Percentiles rank a stretch among this genome's conserved stretches.
phyloP scores from a whole-genome alignment of 2,797 vertebrate genomes.

The Pseudochirops corinnae region DNA sequence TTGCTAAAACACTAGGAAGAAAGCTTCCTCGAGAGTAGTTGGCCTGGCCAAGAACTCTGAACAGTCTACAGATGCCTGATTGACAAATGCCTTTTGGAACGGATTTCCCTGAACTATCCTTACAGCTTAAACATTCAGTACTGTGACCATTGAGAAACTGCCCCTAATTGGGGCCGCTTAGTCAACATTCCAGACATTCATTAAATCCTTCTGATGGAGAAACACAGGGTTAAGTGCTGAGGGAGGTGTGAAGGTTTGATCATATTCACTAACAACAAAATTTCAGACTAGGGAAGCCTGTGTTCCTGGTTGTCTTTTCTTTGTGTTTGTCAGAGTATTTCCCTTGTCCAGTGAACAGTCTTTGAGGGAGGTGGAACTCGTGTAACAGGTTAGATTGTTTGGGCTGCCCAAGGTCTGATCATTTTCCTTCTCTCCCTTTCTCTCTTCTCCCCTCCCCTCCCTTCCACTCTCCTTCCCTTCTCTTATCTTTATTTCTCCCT shows the following conservation, averaged over 20 bases:
- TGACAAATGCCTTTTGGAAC: not conserved
- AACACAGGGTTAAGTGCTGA: not conserved
- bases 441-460: not conserved
- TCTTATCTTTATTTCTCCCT: not conserved
- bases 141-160: not conserved
- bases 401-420: not conserved
- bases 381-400: too few species aligned
- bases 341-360: not conserved
- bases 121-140: not conserved
- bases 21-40: not conserved
- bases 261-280: not conserved
- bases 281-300: not conserved
- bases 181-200: not conserved
- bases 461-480: not conserved
- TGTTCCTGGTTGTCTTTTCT: not conserved
- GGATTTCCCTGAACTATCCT: not conserved
- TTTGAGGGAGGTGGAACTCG: not conserved
- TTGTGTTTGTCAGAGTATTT: not conserved
- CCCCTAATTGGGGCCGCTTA: not conserved
- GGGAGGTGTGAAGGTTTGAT: not conserved
- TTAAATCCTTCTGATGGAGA: not conserved
- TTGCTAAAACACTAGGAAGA: not conserved
- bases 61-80: not conserved
- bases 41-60: not conserved
- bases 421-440: not conserved